These are phyloP conservation scores for Mythimna pallens DNA, from an alignment of 2,888 invertebrate species.

Conservation along the genomic window DNA sequence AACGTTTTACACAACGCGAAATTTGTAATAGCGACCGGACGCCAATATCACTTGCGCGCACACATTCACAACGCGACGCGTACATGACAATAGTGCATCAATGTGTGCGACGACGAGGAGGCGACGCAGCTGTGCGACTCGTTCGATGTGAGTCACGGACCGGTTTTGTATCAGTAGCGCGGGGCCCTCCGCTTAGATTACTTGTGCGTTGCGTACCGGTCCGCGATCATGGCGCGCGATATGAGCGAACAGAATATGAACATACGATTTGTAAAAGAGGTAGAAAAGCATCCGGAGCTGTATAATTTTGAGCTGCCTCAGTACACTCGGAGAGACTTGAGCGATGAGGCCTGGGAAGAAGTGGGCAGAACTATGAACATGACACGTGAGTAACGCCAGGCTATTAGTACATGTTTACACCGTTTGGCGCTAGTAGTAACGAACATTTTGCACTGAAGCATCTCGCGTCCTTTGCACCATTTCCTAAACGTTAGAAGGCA, in stretches of 20 bases:
- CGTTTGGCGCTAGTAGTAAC: slow-evolving; percentile 29
- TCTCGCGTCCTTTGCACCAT: slow-evolving; percentile 9
- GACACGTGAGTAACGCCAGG: slow-evolving; percentile 61
- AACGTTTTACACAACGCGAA: not conserved
- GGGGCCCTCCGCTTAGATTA: slow-evolving; percentile 44
- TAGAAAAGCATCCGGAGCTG: slow-evolving; percentile 62
- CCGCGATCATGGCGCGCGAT: slow-evolving; percentile 51
- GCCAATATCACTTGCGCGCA: slow-evolving; percentile 24
- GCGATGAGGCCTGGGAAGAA: slow-evolving; percentile 69
- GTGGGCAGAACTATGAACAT: slow-evolving; percentile 63
- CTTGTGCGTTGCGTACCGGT: slow-evolving; percentile 55
- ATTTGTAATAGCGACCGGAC: not conserved
- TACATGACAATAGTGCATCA: slow-evolving; percentile 8
- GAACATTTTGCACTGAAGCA: slow-evolving; percentile 10
- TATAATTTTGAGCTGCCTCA: slow-evolving; percentile 63
- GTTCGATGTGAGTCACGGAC: slow-evolving; percentile 63
- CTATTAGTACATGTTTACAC: slow-evolving; percentile 29
- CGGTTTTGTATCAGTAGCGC: slow-evolving; percentile 59
- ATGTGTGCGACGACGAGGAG: slow-evolving; percentile 27
- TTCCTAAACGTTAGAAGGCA: not conserved
- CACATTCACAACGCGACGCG: slow-evolving; percentile 28
- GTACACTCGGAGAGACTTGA: slow-evolving; percentile 67
- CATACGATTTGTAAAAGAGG: slow-evolving; percentile 62
- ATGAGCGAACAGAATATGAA: slow-evolving; percentile 63
- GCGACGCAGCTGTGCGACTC: slow-evolving; percentile 43